A percentile compares a stretch with the other conserved stretches of the same genome.
Evolutionary conservation across 2,888 invertebrate species (phyloP).

Genomic region (Acanthosepion pharaonis): DNA sequence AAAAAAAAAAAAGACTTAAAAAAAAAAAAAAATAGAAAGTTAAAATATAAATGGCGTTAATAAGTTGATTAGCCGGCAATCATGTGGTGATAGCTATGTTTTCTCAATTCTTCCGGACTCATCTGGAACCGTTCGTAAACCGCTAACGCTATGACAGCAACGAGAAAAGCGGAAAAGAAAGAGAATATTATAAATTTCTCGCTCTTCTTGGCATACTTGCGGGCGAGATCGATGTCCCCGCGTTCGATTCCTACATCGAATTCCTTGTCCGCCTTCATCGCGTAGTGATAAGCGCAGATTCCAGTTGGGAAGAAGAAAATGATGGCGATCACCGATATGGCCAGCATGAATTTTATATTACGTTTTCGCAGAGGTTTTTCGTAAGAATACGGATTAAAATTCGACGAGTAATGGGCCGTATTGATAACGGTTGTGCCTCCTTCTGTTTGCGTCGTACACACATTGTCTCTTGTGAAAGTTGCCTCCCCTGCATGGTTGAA

Average conservation of each 20-base stretch:
- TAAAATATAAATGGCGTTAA: not conserved
- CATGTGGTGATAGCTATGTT: slow-evolving; percentile 34
- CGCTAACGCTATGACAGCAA: slow-evolving; percentile 59
- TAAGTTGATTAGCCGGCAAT: slow-evolving; percentile 7
- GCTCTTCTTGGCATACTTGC: slow-evolving; percentile 61
- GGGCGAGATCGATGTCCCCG: slow-evolving; percentile 66
- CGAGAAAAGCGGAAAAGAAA: slow-evolving; percentile 58
- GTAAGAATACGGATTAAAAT: slow-evolving; percentile 51
- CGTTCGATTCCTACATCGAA: slow-evolving; percentile 64
- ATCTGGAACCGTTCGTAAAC: slow-evolving; percentile 56
- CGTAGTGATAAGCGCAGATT: slow-evolving; percentile 62
- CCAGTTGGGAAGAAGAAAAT: slow-evolving; percentile 69
- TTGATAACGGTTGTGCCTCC: slow-evolving; percentile 58
- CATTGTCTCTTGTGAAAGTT: slow-evolving; percentile 57
- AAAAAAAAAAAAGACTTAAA: too few species aligned
- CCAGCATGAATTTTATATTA: slow-evolving; percentile 55
- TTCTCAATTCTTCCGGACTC: not conserved
- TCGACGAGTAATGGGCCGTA: slow-evolving; percentile 56
- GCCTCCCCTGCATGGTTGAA: slow-evolving; percentile 55
- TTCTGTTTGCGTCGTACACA: slow-evolving; percentile 52
- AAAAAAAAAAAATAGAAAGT: not conserved
- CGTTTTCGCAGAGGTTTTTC: slow-evolving; percentile 47
- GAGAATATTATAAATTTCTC: slow-evolving; percentile 64
- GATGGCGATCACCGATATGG: slow-evolving; percentile 61
- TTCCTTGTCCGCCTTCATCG: slow-evolving; percentile 61